These are phyloP conservation scores for Drosophila subsilvestris DNA, from an alignment of 2,888 invertebrate species.

Conservation along the genomic window DNA sequence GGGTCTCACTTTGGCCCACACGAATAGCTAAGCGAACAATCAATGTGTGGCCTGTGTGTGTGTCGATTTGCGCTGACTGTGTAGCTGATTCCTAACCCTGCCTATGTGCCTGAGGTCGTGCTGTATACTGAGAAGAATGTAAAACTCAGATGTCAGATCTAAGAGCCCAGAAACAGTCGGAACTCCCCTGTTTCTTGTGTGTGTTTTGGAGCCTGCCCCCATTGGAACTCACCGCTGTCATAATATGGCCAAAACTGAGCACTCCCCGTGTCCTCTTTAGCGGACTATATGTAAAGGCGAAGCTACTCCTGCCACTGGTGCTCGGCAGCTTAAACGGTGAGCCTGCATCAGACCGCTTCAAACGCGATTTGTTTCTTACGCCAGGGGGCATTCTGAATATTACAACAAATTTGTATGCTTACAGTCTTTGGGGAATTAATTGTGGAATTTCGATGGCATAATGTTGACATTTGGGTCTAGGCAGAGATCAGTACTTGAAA, in stretches of 20 bases:
- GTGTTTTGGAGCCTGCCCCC: neutral
- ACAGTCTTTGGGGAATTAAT: neutral
- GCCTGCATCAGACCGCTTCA: neutral
- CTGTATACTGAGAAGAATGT: no score
- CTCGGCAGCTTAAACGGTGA: slow-evolving; percentile 10
- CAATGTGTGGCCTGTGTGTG: neutral
- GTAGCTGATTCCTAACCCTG: neutral
- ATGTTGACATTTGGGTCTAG: slow-evolving; percentile 9
- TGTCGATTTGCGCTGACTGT: neutral
- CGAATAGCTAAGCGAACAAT: neutral
- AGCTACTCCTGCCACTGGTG: slow-evolving; percentile 23
- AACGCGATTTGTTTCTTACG: slow-evolving; percentile 14
- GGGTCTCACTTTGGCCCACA: neutral
- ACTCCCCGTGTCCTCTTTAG: slow-evolving; percentile 12
- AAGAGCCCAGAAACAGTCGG: no score
- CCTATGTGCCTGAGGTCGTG: no score
- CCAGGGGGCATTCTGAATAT: slow-evolving; percentile 5
- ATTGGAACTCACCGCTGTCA: slow-evolving; percentile 24
- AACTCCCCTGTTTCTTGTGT: neutral
- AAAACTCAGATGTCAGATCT: no score
- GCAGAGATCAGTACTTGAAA: neutral
- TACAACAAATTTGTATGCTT: neutral
- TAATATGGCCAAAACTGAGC: slow-evolving; percentile 24
- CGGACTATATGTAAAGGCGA: neutral
- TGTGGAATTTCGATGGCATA: slow-evolving; percentile 7